These are phyloP conservation scores for Dicyrtoma fusca DNA, from an alignment of 2,888 invertebrate species.

Conservation along the genomic window DNA sequence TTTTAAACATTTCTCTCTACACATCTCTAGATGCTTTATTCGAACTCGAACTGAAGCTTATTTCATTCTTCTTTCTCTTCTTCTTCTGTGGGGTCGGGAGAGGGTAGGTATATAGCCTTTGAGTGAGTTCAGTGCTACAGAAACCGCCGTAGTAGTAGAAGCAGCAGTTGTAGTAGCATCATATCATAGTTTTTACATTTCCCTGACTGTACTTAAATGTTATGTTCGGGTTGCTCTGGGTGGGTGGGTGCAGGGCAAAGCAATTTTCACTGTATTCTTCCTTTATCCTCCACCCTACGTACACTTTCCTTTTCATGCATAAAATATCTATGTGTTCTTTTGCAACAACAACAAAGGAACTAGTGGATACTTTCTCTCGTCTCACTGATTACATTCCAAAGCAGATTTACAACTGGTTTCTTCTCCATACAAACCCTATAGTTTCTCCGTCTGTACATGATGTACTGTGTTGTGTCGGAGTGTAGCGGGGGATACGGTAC, in stretches of 20 bases:
- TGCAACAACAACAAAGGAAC: constrained; percentile 20
- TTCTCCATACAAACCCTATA: too few species aligned
- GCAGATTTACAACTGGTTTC: not conserved
- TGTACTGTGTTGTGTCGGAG: too few species aligned
- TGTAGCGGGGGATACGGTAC: too few species aligned
- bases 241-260: not conserved
- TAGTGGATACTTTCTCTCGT: constrained; percentile 10
- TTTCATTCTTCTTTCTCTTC: not conserved
- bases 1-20: too few species aligned
- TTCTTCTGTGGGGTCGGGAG: not conserved
- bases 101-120: too few species aligned
- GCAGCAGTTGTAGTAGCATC: not conserved
- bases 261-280: not conserved
- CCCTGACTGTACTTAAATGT: too few species aligned
- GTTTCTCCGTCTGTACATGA: too few species aligned
- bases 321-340: constrained; percentile 27
- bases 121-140: too few species aligned
- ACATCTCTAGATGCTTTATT: too few species aligned
- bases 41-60: not conserved
- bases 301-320: constrained; percentile 24
- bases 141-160: too few species aligned
- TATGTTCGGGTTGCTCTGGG: not conserved
- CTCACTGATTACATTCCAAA: constrained; percentile 6
- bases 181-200: constrained; percentile 6
- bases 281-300: not conserved